Evolutionary conservation across 1,140 invertebrate genomes (phyloP).

Genomic region (Brachionus rotundiformis): DNA sequence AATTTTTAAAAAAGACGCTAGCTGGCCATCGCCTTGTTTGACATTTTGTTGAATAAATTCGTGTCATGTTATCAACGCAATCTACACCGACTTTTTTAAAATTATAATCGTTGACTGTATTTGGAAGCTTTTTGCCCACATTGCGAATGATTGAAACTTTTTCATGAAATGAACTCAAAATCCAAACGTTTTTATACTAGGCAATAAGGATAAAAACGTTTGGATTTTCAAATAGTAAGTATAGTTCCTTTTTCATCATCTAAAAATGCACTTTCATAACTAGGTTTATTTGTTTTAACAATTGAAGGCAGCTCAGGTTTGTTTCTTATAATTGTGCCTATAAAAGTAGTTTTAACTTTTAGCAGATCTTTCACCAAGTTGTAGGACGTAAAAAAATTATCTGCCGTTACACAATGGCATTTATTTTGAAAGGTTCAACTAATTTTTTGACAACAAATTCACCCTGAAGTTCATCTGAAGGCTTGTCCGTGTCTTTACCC

Average conservation of each 20-base stretch:
- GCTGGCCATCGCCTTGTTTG: neutral
- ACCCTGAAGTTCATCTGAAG: neutral
- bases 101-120: neutral
- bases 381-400: neutral
- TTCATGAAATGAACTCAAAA: neutral
- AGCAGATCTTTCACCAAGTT: neutral
- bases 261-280: neutral
- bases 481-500: neutral
- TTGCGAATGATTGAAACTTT: neutral
- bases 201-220: too few relatives aligned
- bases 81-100: neutral
- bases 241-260: neutral
- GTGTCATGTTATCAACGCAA: neutral
- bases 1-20: neutral
- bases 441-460: constrained; percentile 7
- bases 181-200: neutral
- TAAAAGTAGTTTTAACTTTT: neutral
- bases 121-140: neutral
- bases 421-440: neutral
- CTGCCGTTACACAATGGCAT: neutral
- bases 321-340: neutral
- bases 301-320: neutral
- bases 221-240: neutral
- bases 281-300: neutral
- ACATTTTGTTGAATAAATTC: neutral